Evolutionary conservation across 2,113 vertebrate species (phyloP).

Genomic region (Ahaetulla prasina): DNA sequence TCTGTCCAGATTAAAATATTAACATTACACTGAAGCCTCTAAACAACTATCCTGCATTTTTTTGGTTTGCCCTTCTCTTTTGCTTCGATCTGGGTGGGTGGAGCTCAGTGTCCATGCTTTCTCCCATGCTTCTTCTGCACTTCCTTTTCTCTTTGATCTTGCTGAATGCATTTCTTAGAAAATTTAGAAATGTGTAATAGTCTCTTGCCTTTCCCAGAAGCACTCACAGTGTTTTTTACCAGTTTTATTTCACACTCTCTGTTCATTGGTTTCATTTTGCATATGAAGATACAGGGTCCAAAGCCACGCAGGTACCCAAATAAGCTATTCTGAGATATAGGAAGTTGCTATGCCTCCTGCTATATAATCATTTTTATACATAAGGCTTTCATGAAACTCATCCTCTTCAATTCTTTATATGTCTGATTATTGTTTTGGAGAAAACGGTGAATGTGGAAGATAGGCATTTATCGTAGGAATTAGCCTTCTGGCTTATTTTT

Average conservation of each 20-base stretch:
- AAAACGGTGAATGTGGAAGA: no score
- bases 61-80: conserved; percentile 33
- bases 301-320: conserved; percentile 54
- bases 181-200: conserved; percentile 35
- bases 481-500: neutral
- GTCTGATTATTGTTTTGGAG: neutral
- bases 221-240: conserved; percentile 59
- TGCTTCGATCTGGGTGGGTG: conserved; percentile 40
- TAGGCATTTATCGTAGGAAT: neutral
- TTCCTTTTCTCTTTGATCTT: conserved; percentile 50
- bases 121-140: conserved; percentile 55
- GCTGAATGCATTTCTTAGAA: conserved; percentile 56
- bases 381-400: neutral
- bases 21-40: conserved; percentile 33
- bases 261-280: conserved; percentile 65
- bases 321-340: conserved; percentile 44
- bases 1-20: conserved; percentile 7
- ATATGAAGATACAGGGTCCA: conserved; percentile 64
- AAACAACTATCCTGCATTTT: conserved; percentile 24
- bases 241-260: conserved; percentile 61
- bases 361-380: neutral
- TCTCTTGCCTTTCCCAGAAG: conserved; percentile 56
- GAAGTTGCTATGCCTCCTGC: conserved; percentile 39
- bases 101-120: neutral
- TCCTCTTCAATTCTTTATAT: neutral